Percentiles rank a stretch among this genome's conserved stretches.
phyloP scores from a whole-genome alignment of 2,797 vertebrate species.

The Sternarchorhynchus goeldii region DNA sequence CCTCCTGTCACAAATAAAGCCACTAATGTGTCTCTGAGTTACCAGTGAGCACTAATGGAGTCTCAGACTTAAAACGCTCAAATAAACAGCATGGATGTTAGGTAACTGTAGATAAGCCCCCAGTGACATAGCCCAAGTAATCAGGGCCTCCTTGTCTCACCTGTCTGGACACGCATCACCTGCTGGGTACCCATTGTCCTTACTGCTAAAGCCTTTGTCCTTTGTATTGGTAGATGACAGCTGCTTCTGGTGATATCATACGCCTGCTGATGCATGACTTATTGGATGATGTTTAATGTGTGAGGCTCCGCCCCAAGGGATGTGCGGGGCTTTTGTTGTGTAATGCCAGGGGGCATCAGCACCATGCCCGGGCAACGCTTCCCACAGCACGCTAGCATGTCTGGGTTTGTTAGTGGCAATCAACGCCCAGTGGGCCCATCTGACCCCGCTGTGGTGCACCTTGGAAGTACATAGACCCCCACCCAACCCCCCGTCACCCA shows the following conservation, averaged over 20 bases:
- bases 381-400: constrained; percentile 44
- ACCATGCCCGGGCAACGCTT: constrained; percentile 23
- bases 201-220: constrained; percentile 44
- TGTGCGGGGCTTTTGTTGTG: constrained; percentile 18
- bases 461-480: constrained; percentile 3
- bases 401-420: constrained; percentile 28
- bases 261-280: constrained; percentile 12
- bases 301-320: constrained; percentile 6
- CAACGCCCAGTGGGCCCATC: background rate
- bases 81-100: constrained; percentile 39
- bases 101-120: constrained; percentile 43
- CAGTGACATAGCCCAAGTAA: constrained; percentile 31
- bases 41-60: constrained; percentile 14
- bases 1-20: constrained; percentile 12
- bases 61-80: constrained; percentile 33
- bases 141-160: constrained; percentile 21
- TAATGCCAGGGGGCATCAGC: constrained; percentile 28
- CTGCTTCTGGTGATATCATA: constrained; percentile 39
- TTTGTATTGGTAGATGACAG: constrained; percentile 39
- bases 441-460: constrained; percentile 13
- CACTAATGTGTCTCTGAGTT: constrained; percentile 40
- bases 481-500: background rate
- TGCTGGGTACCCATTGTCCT: constrained; percentile 27
- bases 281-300: constrained; percentile 22
- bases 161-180: constrained; percentile 40